Conservation (phyloP, 2,888 invertebrate genomes). For the Blastobasis adustella region DNA sequence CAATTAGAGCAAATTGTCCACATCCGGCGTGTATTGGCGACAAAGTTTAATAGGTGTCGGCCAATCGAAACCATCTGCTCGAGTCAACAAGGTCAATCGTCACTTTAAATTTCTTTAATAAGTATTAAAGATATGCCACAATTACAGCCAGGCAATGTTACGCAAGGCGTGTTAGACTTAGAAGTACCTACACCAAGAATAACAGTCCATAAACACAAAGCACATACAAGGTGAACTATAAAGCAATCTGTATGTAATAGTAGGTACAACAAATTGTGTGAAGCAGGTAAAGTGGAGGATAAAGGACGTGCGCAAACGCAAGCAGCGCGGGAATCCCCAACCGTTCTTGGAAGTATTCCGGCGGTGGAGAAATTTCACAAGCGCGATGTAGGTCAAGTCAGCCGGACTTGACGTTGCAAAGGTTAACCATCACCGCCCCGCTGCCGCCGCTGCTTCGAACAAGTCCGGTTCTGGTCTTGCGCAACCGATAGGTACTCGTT, state of each 20-base stretch:
- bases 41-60: conserved; percentile 59
- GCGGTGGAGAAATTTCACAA: conserved; percentile 70
- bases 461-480: conserved; percentile 62
- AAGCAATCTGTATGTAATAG: too few species aligned
- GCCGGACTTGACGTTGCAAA: conserved; percentile 70
- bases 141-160: too few species aligned
- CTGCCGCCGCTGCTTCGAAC: conserved; percentile 33
- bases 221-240: too few species aligned
- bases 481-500: conserved; percentile 62
- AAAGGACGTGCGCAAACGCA: conserved; percentile 9
- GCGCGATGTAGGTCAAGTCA: conserved; percentile 67
- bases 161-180: too few species aligned
- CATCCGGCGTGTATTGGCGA: conserved; percentile 63
- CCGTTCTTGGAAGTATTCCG: conserved; percentile 53
- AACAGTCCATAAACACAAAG: too few species aligned
- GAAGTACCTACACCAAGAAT: too few species aligned
- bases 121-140: too few species aligned
- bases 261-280: too few species aligned
- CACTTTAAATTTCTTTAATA: conserved; percentile 28
- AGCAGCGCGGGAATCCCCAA: conserved; percentile 51
- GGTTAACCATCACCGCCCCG: conserved; percentile 53
- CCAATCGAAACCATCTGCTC: conserved; percentile 61
- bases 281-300: conserved; percentile 20
- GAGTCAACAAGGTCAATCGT: conserved; percentile 44
- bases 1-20: conserved; percentile 64